These are phyloP conservation scores for Hylaeus volcanicus DNA, from an alignment of 1,140 invertebrate species.

Conservation along the genomic window DNA sequence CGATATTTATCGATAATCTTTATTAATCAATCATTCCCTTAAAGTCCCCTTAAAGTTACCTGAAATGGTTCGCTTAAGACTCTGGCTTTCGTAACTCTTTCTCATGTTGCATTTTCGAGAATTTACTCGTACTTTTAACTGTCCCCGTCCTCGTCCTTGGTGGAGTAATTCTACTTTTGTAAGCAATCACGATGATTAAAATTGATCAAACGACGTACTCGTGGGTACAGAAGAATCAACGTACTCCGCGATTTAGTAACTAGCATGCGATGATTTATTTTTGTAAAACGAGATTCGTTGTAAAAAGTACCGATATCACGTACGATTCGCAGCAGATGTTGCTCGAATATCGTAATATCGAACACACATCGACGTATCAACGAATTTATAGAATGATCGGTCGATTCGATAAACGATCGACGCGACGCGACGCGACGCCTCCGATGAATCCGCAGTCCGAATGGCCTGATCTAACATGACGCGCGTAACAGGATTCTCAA, in stretches of 20 bases:
- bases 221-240: conserved; percentile 4
- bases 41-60: conserved; percentile 8
- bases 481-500: conserved; percentile 14
- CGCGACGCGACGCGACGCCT: background rate
- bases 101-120: conserved; percentile 18
- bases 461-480: conserved; percentile 23
- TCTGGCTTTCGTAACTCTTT: conserved; percentile 16
- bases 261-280: conserved; percentile 54
- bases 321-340: background rate
- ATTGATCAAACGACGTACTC: conserved; percentile 2
- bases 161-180: background rate
- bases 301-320: background rate
- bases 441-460: background rate
- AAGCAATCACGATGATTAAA: conserved; percentile 25
- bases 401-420: conserved; percentile 3
- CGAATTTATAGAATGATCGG: background rate
- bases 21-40: conserved; percentile 15
- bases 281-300: conserved; percentile 40
- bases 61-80: background rate
- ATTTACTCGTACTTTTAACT: background rate
- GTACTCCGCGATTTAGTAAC: conserved; percentile 29
- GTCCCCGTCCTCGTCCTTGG: too few species aligned
- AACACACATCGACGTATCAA: conserved; percentile 18
- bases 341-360: conserved; percentile 18
- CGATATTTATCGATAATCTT: conserved; percentile 43